A percentile compares a stretch with the other conserved stretches of the same genome.
These are phyloP conservation scores for Peromyscus maniculatus DNA, from an alignment of 2,113 vertebrate species.

Conservation along the genomic window DNA sequence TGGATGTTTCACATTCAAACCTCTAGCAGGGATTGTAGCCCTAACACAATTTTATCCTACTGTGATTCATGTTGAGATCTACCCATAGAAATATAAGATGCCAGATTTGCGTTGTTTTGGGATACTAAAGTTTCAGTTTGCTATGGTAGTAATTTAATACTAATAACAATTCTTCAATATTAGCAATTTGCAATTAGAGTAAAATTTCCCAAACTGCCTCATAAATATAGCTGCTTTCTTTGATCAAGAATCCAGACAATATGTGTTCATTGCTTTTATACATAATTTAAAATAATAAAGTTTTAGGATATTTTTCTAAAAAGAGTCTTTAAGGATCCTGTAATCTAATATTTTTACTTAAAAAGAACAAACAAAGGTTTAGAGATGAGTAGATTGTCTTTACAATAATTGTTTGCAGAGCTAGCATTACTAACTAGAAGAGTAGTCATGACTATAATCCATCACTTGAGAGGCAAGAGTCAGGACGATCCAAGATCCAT, in stretches of 20 bases:
- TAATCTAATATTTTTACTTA: not conserved
- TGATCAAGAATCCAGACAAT: not conserved
- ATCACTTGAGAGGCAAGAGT: not conserved
- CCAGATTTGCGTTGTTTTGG: not conserved
- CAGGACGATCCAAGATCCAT: not conserved
- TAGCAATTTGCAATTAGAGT: not conserved
- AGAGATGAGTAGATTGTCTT: slow-evolving; percentile 14
- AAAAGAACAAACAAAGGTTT: not conserved
- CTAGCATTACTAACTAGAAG: not conserved
- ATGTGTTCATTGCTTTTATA: not conserved
- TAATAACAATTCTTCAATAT: slow-evolving; percentile 32
- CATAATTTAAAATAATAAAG: slow-evolving; percentile 57
- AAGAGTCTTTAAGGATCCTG: slow-evolving; percentile 6
- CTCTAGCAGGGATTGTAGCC: not conserved
- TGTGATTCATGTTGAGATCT: not conserved
- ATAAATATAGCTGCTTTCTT: slow-evolving; percentile 34
- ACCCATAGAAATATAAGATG: not conserved
- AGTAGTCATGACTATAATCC: not conserved
- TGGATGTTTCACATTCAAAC: not conserved
- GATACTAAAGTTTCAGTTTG: not conserved
- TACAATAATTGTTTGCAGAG: slow-evolving; percentile 8
- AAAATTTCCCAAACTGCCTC: slow-evolving; percentile 24
- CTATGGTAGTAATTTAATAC: slow-evolving; percentile 15
- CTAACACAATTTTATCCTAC: not conserved
- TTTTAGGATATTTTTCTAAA: not conserved